Conservation (phyloP, 1,140 invertebrate genomes). For the Drosophila eugracilis region DNA sequence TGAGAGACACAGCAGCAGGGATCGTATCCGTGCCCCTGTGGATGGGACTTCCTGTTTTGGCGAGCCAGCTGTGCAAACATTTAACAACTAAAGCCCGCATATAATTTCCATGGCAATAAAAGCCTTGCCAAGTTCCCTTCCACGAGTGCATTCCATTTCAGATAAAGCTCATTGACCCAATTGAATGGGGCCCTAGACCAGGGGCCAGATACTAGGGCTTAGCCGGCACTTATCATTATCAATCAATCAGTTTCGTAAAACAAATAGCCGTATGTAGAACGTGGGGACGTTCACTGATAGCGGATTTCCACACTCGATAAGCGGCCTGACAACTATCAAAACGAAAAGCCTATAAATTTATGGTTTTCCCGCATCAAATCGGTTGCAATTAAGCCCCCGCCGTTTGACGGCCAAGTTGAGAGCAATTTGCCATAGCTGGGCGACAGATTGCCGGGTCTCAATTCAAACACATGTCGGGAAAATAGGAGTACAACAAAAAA, state of each 20-base stretch:
- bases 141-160: constrained; percentile 18
- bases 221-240: constrained; percentile 70
- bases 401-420: constrained; percentile 66
- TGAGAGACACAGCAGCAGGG: neutral
- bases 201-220: constrained; percentile 39
- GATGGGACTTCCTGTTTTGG: constrained; percentile 45
- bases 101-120: constrained; percentile 24
- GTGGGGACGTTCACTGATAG: constrained; percentile 52
- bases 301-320: constrained; percentile 66
- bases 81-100: constrained; percentile 12
- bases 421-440: constrained; percentile 60
- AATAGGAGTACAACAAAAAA: constrained; percentile 41
- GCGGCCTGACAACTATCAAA: constrained; percentile 60
- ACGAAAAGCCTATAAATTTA: constrained; percentile 1
- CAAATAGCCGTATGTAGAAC: constrained; percentile 41
- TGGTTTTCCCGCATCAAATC: constrained; percentile 11
- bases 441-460: constrained; percentile 36
- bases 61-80: constrained; percentile 68
- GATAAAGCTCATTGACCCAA: constrained; percentile 77
- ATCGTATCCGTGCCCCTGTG: constrained; percentile 2
- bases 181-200: constrained; percentile 53
- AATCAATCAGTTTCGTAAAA: constrained; percentile 68
- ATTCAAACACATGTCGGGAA: constrained; percentile 52
- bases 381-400: constrained; percentile 42
- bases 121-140: constrained; percentile 19